Evolutionary conservation across 1,140 invertebrate genomes (phyloP).

Genomic region (Dryas iulia): DNA sequence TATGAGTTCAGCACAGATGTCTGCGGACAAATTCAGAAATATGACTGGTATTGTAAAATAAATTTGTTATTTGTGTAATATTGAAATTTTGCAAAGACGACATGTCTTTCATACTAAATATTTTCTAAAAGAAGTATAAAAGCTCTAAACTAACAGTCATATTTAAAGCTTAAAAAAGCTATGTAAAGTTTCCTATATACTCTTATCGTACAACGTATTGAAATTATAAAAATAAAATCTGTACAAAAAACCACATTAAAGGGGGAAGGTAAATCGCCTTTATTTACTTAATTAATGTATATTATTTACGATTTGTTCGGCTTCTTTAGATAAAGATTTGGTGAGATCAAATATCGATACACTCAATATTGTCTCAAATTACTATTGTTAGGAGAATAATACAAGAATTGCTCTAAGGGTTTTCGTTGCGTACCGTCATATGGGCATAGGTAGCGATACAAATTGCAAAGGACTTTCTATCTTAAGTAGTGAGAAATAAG

Average conservation of each 20-base stretch:
- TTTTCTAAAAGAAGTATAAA: too few relatives aligned
- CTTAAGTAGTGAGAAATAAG: not conserved
- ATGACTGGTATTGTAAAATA: not conserved
- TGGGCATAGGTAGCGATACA: not conserved
- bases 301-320: slow-evolving; percentile 73
- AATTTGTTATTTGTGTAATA: not conserved
- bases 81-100: too few relatives aligned
- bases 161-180: too few relatives aligned
- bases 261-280: not conserved
- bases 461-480: not conserved
- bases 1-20: slow-evolving; percentile 15
- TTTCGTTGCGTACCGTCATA: slow-evolving; percentile 1
- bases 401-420: slow-evolving; percentile 19
- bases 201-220: too few relatives aligned
- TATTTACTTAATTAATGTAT: slow-evolving; percentile 62
- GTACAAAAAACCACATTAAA: not conserved
- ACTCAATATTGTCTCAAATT: slow-evolving; percentile 68
- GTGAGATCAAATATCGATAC: slow-evolving; percentile 71
- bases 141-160: too few relatives aligned
- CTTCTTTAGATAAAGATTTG: slow-evolving; percentile 55
- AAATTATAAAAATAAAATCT: too few relatives aligned
- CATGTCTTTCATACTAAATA: too few relatives aligned
- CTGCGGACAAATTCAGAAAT: not conserved
- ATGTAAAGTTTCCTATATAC: too few relatives aligned
- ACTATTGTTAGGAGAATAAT: slow-evolving; percentile 51